Evolutionary conservation across 2,113 vertebrate genomes (phyloP).

Genomic region (Hippolais icterina): DNA sequence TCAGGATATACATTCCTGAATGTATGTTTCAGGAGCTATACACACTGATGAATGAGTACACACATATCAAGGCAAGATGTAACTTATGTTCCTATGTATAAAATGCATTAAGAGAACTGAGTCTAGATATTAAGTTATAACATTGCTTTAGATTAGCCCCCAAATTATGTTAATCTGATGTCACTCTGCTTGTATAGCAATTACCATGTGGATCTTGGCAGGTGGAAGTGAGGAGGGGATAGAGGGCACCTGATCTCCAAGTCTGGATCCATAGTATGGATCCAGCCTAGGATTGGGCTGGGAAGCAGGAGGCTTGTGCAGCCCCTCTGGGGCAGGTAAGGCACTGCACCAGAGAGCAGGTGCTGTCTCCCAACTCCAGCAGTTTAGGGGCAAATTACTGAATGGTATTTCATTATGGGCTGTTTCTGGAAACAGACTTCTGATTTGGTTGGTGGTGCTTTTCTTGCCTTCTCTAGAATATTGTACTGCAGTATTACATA

Average conservation of each 20-base stretch:
- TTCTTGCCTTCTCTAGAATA: neutral
- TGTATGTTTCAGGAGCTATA: neutral
- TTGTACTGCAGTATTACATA: neutral
- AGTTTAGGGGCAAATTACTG: neutral
- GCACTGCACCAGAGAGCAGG: neutral
- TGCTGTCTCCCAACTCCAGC: neutral
- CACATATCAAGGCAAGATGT: neutral
- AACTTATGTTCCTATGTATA: neutral
- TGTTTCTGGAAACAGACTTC: neutral
- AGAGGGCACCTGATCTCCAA: neutral
- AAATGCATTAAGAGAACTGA: neutral
- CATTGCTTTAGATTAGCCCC: neutral
- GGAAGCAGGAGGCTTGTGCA: neutral
- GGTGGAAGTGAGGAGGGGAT: neutral
- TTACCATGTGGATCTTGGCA: neutral
- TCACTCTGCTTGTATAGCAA: neutral
- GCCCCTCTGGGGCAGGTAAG: no score
- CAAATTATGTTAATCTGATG: neutral
- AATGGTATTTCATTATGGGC: neutral
- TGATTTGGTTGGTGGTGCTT: neutral
- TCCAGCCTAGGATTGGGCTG: neutral
- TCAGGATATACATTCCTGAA: neutral
- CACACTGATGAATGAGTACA: neutral
- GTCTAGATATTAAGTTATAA: neutral
- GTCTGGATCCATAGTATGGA: fast-evolving